These are phyloP conservation scores for Tichodroma muraria DNA, from an alignment of 2,113 vertebrate genomes.

Conservation along the genomic window DNA sequence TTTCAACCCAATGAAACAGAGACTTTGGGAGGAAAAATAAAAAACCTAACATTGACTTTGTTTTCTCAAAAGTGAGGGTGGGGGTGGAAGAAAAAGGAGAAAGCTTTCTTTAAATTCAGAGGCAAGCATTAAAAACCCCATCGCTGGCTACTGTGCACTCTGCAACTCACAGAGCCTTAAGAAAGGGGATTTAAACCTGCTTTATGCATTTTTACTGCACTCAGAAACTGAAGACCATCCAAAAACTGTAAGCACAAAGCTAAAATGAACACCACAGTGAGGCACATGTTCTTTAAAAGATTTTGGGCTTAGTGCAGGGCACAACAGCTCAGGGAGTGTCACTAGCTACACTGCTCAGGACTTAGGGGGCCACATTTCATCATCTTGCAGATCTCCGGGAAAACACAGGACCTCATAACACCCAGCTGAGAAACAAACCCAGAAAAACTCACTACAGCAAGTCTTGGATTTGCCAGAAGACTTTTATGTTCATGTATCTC, in stretches of 20 bases:
- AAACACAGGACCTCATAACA: neutral
- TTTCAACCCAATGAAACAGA: neutral
- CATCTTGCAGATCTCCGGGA: neutral
- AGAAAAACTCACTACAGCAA: neutral
- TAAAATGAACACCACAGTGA: neutral
- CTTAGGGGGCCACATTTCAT: neutral
- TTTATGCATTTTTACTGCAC: neutral
- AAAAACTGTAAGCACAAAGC: neutral
- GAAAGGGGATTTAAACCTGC: neutral
- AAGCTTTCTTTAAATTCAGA: neutral
- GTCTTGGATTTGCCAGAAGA: neutral
- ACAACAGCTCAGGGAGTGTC: neutral
- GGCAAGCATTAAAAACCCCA: neutral
- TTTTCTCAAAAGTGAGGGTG: neutral
- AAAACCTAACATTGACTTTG: neutral
- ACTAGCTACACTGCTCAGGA: neutral
- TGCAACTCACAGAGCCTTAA: neutral
- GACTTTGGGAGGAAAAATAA: neutral
- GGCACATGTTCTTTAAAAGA: neutral
- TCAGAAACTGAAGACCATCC: neutral
- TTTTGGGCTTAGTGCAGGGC: neutral
- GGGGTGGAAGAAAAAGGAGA: neutral
- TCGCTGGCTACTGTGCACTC: neutral
- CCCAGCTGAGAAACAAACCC: neutral
- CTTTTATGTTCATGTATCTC: neutral